Base-by-base conservation (phyloP, 2,888 invertebrate species). In the Helobdella robusta region DNA sequence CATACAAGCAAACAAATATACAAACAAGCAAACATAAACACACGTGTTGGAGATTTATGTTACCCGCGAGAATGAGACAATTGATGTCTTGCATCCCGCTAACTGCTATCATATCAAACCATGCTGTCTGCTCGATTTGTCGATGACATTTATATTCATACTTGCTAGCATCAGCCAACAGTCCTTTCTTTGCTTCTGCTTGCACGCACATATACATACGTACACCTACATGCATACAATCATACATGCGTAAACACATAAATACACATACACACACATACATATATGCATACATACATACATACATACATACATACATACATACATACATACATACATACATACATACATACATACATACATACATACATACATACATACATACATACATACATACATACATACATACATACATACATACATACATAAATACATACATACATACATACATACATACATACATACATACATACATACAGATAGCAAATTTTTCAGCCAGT, bases 91-190 rank as follows among this genome's bases (percentile, higher is more conserved):
- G 56, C 32, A 56, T 56, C 56, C 56, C 32, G 56, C 56, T 56
- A 56, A 56, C 56, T 56, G 56, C 56, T 56, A 56, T 56, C 56
- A 56, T 56, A 56, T 56, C 56, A 28, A 28, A 28, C 56, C 56
- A 56, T 56, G 56, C 56, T 56, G 28, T 56, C 56, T 56, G 56
- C 56, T 56, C 56, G 56, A 56, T 56, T 56, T 56, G 28, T 32
- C 56, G 56, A n/a, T 56, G 56, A 56, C 56, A 56, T 56, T 56
- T 56, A 56, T 28, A 56, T 56, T 28, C 56, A 56, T 56, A 56
- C 25, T 56, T 32, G 28, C 56, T 56, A 28, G 28, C 25, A 56
- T 32, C 6, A 6, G 56, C 56, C n/a, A n/a, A n/a, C n/a, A n/a
- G n/a, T n/a, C n/a, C n/a, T n/a, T n/a, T n/a, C n/a, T n/a, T n/a